Percentiles rank a stretch among this genome's conserved stretches.
phyloP scores from a whole-genome alignment of 2,797 vertebrate genomes.

The Melanotaenia parkinsoni region DNA sequence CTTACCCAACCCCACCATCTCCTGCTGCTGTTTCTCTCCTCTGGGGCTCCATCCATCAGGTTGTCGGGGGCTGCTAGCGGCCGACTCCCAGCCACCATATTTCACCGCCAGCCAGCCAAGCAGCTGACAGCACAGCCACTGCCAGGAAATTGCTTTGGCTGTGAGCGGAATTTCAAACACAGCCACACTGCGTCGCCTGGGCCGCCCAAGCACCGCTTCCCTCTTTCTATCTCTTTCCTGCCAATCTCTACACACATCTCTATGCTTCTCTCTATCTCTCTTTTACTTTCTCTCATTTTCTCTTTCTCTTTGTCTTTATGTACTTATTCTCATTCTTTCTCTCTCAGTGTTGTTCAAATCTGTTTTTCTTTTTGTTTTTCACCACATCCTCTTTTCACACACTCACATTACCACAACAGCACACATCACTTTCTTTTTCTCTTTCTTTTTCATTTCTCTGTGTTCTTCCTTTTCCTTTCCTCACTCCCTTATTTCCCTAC shows the following conservation, averaged over 20 bases:
- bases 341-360: slow-evolving; percentile 32
- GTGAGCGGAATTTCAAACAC: slow-evolving; percentile 99
- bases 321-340: slow-evolving; percentile 59
- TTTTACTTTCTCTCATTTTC: slow-evolving; percentile 39
- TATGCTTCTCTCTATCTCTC: slow-evolving; percentile 49
- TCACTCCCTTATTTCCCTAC: slow-evolving; percentile 8
- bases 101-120: slow-evolving; percentile 97
- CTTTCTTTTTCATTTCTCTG: slow-evolving; percentile 46
- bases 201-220: slow-evolving; percentile 77
- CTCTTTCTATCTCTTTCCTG: slow-evolving; percentile 68
- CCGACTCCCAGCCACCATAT: slow-evolving; percentile 95
- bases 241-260: slow-evolving; percentile 67
- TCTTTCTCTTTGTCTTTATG: slow-evolving; percentile 56
- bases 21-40: slow-evolving; percentile 82
- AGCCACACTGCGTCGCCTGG: slow-evolving; percentile 82
- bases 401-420: slow-evolving; percentile 10
- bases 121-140: slow-evolving; percentile 96
- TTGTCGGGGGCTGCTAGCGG: slow-evolving; percentile 95
- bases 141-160: slow-evolving; percentile 97
- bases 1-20: slow-evolving; percentile 53
- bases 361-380: slow-evolving; percentile 48
- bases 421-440: slow-evolving; percentile 34
- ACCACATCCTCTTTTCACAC: slow-evolving; percentile 19
- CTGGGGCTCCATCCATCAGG: slow-evolving; percentile 92
- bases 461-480: slow-evolving; percentile 25